These are phyloP conservation scores for Numida meleagris DNA, from an alignment of 2,113 vertebrate species.

Conservation along the genomic window DNA sequence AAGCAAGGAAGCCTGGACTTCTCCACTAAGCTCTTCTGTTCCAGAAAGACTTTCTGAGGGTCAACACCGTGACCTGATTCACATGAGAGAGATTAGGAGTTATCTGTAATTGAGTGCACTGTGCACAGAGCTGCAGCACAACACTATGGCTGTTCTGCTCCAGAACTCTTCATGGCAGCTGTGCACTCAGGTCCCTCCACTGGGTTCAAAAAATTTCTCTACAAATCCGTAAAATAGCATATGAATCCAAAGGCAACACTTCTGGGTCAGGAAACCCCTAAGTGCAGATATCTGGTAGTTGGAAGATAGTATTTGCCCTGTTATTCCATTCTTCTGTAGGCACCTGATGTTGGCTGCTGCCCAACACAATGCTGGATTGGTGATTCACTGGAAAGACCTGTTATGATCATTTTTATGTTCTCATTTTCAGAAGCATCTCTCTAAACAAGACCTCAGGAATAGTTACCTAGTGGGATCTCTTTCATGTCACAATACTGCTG, in stretches of 20 bases:
- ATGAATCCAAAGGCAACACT: not conserved
- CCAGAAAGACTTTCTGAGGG: not conserved
- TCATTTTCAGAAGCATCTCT: not conserved
- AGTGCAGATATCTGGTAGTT: not conserved
- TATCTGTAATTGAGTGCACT: not conserved
- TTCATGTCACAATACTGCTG: not conserved
- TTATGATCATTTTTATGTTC: not conserved
- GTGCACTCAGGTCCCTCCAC: rapidly evolving
- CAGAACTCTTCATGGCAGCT: not conserved
- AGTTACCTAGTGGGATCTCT: not conserved
- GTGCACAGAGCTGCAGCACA: not conserved
- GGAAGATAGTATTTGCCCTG: not conserved
- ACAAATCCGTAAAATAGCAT: not conserved
- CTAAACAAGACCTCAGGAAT: not conserved
- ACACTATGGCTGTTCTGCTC: not conserved
- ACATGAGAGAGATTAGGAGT: not conserved
- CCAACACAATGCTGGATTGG: rapidly evolving
- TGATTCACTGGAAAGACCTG: not conserved
- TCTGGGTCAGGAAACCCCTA: not conserved
- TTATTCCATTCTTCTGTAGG: not conserved
- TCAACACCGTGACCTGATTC: not conserved
- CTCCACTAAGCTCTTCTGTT: not conserved
- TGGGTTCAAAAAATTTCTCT: not conserved
- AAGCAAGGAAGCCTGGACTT: not conserved
- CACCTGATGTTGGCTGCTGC: not conserved